Base-by-base conservation (phyloP, 2,797 vertebrate genomes). In the Periparus ater region DNA sequence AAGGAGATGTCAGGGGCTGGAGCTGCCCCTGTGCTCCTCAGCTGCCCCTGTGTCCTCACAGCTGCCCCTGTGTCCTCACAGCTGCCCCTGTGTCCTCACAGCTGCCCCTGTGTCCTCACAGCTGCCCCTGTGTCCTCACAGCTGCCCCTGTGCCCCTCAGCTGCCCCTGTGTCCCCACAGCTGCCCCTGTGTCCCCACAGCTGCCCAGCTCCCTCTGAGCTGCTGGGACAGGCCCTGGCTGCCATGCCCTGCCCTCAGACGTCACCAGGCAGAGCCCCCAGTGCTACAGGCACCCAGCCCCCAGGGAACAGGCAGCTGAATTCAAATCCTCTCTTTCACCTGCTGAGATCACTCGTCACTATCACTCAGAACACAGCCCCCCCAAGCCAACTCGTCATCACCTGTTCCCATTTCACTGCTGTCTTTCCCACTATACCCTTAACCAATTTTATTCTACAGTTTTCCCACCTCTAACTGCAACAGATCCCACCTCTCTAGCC, bases 401-500 rank as follows among this genome's bases (percentile, higher is more conserved):
- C 83, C 85, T 90, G 74, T 88, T 95, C 71, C 73, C 45, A 74
- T 73, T 87, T 90, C 88, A 80, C 63, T 96, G 65, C 67, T 92
- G 19, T 75, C 53, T 95, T 75, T 95, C 80, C 89, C 47, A 86
- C 57, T 66, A 61, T 13, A 44, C 45, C 79, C 67, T 63, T 40
- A 85, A 86, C 65, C 85, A 87, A 58, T 95, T 91, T 90, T 81
- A 90, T 83, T 90, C 77, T 82, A 84, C 62, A 65, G 42, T 96
- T 94, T 96, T 95, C 87, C 87, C 89, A 95, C 70, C 87, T 89
- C 91, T 70, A 88, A 72, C 79, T 91, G 95, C 66, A 91, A 89
- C 89, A 93, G 76, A 94, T 94, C 92, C 89, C 82, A 93, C 91
- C 95, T 95, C 80, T 95, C 95, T 85, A 88, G 89, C 67, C 80